Percentiles rank a stretch among this genome's conserved stretches.
These are phyloP conservation scores for Aplodontia rufa DNA, from an alignment of 2,113 vertebrate species.

Conservation along the genomic window DNA sequence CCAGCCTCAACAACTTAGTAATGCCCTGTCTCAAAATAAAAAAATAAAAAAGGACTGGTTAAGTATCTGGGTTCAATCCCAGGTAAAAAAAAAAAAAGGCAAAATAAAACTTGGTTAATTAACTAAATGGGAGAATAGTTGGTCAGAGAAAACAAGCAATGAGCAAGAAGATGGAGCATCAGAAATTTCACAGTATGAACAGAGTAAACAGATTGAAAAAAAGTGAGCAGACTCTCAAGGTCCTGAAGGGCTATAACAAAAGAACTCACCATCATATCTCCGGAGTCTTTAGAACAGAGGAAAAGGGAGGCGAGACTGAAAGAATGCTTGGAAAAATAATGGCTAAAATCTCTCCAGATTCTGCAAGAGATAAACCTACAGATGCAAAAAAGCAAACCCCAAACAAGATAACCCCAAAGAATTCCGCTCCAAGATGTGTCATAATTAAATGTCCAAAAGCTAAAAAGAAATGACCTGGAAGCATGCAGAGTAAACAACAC, in stretches of 20 bases:
- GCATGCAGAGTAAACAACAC: background rate
- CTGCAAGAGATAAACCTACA: background rate
- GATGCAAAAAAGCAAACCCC: background rate
- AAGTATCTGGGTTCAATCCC: too few species aligned
- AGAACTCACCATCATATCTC: background rate
- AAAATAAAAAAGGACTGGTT: too few species aligned
- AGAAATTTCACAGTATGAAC: background rate
- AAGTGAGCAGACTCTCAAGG: background rate
- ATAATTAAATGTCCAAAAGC: conserved; percentile 13
- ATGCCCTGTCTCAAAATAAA: too few species aligned
- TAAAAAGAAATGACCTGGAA: background rate
- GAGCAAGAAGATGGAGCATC: background rate
- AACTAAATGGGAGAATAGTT: background rate
- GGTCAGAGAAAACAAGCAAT: background rate
- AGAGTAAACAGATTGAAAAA: background rate
- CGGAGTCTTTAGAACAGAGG: background rate
- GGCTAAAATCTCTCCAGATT: background rate
- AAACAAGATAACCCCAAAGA: background rate
- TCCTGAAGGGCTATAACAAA: background rate
- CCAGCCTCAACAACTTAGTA: too few species aligned
- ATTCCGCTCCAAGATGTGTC: background rate
- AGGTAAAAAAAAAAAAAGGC: too few species aligned
- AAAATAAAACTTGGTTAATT: too few species aligned
- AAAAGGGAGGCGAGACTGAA: background rate
- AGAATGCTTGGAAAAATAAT: background rate